These are phyloP conservation scores for Ormyrus rosae DNA, from an alignment of 2,888 invertebrate species.

Conservation along the genomic window DNA sequence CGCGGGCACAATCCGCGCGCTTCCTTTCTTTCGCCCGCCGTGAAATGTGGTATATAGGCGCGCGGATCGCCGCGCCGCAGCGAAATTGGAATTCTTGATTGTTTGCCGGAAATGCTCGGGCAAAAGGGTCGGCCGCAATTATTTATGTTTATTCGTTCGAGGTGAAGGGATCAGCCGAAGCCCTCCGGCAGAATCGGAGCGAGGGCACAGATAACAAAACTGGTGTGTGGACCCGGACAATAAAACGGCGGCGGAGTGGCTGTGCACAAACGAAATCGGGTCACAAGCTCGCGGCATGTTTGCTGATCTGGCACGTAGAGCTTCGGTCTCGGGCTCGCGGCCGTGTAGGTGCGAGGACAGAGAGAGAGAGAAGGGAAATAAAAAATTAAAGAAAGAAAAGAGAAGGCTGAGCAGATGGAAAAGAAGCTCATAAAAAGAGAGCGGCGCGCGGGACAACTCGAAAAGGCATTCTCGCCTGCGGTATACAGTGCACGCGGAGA, in stretches of 20 bases:
- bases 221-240: slow-evolving; percentile 18
- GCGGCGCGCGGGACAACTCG: background rate
- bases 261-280: slow-evolving; percentile 28
- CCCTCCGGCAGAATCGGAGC: background rate
- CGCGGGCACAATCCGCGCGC: background rate
- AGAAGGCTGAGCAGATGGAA: background rate
- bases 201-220: background rate
- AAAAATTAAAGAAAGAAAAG: slow-evolving; percentile 38
- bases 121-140: background rate
- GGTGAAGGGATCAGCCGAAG: background rate
- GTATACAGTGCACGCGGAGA: background rate
- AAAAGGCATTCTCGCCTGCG: slow-evolving; percentile 36
- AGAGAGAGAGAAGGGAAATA: background rate
- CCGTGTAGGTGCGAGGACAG: background rate
- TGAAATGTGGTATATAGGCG: too few relatives aligned
- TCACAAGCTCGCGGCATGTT: background rate
- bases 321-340: background rate
- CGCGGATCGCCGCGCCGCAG: too few relatives aligned
- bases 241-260: background rate
- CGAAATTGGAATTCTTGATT: slow-evolving; percentile 26
- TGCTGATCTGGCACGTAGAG: background rate
- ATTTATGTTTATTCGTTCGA: slow-evolving; percentile 28
- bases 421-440: slow-evolving; percentile 14
- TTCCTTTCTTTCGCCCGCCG: background rate
- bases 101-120: background rate